phyloP scores from a whole-genome alignment of 2,888 invertebrate genomes.

The Blastobasis lacticolella region DNA sequence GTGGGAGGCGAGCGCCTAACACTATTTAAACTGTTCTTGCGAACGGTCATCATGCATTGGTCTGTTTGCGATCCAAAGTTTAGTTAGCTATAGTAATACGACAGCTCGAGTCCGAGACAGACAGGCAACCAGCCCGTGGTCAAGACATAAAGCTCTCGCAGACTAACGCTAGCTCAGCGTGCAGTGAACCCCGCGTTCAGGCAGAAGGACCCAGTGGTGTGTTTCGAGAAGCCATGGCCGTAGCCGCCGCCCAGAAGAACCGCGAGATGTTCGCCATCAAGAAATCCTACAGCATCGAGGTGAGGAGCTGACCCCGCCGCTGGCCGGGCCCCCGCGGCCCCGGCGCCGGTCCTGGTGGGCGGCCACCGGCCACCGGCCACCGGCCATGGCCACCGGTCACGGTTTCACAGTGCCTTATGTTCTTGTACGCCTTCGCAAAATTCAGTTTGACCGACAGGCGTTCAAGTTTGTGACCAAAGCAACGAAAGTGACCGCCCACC shows the following conservation, averaged over 20 bases:
- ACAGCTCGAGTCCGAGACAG: constrained; percentile 72
- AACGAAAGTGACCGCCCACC: no score
- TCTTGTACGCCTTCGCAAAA: no score
- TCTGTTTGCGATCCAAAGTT: constrained; percentile 80
- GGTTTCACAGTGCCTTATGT: background rate
- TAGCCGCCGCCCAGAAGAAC: constrained; percentile 94
- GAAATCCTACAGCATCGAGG: constrained; percentile 98
- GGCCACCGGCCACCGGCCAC: constrained; percentile 8
- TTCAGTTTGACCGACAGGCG: background rate
- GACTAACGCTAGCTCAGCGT: constrained; percentile 70
- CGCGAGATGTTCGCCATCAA: constrained; percentile 97
- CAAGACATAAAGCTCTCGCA: constrained; percentile 71
- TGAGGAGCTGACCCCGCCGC: constrained; percentile 67
- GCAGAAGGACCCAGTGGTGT: constrained; percentile 66
- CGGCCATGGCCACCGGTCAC: constrained; percentile 10
- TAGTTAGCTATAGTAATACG: constrained; percentile 75
- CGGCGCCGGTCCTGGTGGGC: constrained; percentile 17
- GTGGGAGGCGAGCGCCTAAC: constrained; percentile 71
- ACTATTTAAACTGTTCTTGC: constrained; percentile 79
- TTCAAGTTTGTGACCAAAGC: no score
- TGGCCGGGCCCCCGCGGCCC: constrained; percentile 15
- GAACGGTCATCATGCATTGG: constrained; percentile 79
- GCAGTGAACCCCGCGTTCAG: constrained; percentile 71
- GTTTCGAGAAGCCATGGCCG: constrained; percentile 81
- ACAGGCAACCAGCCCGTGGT: constrained; percentile 76